Evolutionary conservation across 2,113 vertebrate species (phyloP), one percentile per base, ranked within the genome.

Genomic region (Merops nubicus): DNA sequence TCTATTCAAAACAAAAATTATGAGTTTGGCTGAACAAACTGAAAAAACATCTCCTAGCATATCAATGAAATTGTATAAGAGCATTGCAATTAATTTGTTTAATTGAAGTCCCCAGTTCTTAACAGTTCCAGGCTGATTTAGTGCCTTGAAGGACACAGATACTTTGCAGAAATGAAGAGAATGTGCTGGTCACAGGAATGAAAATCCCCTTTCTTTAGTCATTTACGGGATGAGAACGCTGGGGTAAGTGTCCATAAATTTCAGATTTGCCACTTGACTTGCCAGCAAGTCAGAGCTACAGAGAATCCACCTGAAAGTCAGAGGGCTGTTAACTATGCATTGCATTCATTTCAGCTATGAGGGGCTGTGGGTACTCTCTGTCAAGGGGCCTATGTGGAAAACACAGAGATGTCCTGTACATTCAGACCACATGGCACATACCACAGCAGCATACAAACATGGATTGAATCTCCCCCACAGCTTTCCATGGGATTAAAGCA

Each of bases 241-340:
- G 64, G 85, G 59, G 68, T 73, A 72, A 91, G 86, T 15, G 57
- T 69, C 73, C 26, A 62, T 96, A 95, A 95, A 96, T 95, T 86
- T 96, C 85, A 76, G 28, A 43, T 67, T 82, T 68, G 83, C 28
- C 76, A 57, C 51, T 93, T 77, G 79, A 45, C 33, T 84, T 84
- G 54, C 69, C 83, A 89, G 63, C 63, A 85, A 88, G 34, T 31
- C 54, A 83, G 65, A 89, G 67, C 18, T 73, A 20, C 48, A 57
- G 57, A 73, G 65, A 67, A 70, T 16, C 50, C 50, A 70, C 50
- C 79, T 68, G 70, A 65, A 51, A 89, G 48, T 62, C 10, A 5
- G 48, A 54, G 28, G 50, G 31, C 38, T 86, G 59, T 50, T 80
- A 53, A 45, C 63, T 43, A 1, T 4, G 38, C 2, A 2, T 40